Evolutionary conservation across 2,797 vertebrate species (phyloP), one percentile per base, ranked within the genome.

Genomic region (Antrozous pallidus): DNA sequence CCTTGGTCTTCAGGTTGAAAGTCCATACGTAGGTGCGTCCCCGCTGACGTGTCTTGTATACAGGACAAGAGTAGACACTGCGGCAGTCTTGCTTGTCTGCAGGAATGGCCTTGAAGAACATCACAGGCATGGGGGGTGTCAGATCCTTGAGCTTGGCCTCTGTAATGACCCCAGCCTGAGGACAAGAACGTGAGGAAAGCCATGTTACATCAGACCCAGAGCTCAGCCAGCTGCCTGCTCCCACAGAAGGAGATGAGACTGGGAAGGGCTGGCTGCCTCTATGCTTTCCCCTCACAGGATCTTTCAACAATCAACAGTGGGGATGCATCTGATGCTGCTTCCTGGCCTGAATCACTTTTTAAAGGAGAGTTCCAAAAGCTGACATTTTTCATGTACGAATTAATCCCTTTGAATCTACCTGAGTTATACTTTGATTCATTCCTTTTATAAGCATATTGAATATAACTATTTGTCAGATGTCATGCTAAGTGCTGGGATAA

Each of bases 1-100:
- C 99, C 98, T 98, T 99, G 26, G 99, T 99, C 97, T 99, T 99
- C 28, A 99, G 98, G 97, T 99, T 99, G 69, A 99, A 99, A 26
- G 99, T 99, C 99, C 99, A 99, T 4, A 99, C 98, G 0, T 99
- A 99, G 0, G 99, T 99, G 3, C 99, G 99, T 0, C 99, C 99
- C 36, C 99, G 98, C 96, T 99, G 99, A 28, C 98, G 98, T 17
- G 99, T 99, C 97, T 98, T 99, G 97, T 99, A 99, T 33, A 99
- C 97, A 0, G 99, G 99, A 95, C 99, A 99, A 0, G 98, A 98
- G 90, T 99, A 99, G 70, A 98, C 2, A 0, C 97, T 98, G 20
- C 97, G 97, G 42, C 16, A 91, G 2, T 99, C 99, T 96, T 99
- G 99, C 73, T 99, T 99, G 93, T 99, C 99, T 6, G 98, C 98